Evolutionary conservation across 1,140 invertebrate species (phyloP).

Genomic region (Microplitis mediator): DNA sequence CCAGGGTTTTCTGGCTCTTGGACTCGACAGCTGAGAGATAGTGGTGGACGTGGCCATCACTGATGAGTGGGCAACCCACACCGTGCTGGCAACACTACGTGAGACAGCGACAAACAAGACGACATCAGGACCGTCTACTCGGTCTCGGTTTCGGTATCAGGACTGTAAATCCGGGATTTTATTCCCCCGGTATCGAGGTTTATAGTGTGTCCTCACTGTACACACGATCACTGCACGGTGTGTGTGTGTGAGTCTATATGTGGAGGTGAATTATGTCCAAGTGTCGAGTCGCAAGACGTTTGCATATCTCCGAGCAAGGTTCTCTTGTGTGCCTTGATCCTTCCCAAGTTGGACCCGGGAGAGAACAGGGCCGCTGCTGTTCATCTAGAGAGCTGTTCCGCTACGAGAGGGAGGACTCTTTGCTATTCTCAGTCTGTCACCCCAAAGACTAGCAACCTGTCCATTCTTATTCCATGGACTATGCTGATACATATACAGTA

Average conservation of each 20-base stretch:
- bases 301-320: slow-evolving; percentile 52
- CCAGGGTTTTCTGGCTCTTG: background rate
- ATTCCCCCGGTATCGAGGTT: slow-evolving; percentile 61
- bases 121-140: slow-evolving; percentile 25
- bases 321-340: slow-evolving; percentile 29
- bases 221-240: slow-evolving; percentile 11
- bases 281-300: slow-evolving; percentile 53
- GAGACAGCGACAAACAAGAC: slow-evolving; percentile 30
- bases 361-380: background rate
- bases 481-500: background rate
- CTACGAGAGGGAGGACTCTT: background rate
- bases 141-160: slow-evolving; percentile 47
- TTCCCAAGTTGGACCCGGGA: background rate
- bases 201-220: slow-evolving; percentile 55
- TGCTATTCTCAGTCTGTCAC: background rate
- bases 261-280: slow-evolving; percentile 56
- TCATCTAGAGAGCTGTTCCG: background rate
- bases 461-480: background rate
- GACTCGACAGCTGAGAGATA: background rate
- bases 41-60: slow-evolving; percentile 17
- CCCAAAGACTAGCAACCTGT: background rate
- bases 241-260: slow-evolving; percentile 29
- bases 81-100: background rate
- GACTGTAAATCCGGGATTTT: slow-evolving; percentile 62
- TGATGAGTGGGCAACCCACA: slow-evolving; percentile 32